Conservation (phyloP, 2,113 vertebrate genomes). For the Leucopternis melanops region DNA sequence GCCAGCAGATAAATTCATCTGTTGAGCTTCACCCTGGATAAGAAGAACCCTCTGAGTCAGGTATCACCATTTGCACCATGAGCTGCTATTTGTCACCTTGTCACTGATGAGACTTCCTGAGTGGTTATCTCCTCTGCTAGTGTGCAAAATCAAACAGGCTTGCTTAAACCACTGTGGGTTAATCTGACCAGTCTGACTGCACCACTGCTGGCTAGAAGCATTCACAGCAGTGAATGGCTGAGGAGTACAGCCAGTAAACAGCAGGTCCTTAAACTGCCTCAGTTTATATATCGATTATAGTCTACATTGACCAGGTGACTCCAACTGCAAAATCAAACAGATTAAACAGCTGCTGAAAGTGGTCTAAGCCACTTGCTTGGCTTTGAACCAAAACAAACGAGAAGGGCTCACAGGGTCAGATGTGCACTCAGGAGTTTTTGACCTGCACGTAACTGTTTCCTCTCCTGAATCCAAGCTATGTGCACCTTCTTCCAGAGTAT, state of each 20-base stretch:
- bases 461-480: not conserved
- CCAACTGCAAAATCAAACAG: not conserved
- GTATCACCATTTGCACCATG: not conserved
- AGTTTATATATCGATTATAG: not conserved
- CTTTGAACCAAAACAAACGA: not conserved
- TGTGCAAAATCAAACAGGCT: not conserved
- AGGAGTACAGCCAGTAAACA: not conserved
- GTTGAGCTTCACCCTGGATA: not conserved
- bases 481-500: not conserved
- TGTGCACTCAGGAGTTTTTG: not conserved
- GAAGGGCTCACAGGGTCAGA: not conserved
- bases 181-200: not conserved
- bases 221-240: not conserved
- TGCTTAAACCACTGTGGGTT: not conserved
- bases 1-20: not conserved
- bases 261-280: not conserved
- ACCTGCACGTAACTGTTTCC: not conserved
- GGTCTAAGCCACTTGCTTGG: not conserved
- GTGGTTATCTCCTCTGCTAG: not conserved
- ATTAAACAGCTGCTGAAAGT: not conserved
- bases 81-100: constrained; percentile 22
- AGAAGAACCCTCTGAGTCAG: not conserved
- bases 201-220: not conserved
- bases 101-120: not conserved
- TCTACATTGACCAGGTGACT: not conserved